Percentiles rank a stretch among this genome's conserved stretches.
These are phyloP conservation scores for Lateolabrax maculatus DNA, from an alignment of 2,797 vertebrate genomes.

Conservation along the genomic window DNA sequence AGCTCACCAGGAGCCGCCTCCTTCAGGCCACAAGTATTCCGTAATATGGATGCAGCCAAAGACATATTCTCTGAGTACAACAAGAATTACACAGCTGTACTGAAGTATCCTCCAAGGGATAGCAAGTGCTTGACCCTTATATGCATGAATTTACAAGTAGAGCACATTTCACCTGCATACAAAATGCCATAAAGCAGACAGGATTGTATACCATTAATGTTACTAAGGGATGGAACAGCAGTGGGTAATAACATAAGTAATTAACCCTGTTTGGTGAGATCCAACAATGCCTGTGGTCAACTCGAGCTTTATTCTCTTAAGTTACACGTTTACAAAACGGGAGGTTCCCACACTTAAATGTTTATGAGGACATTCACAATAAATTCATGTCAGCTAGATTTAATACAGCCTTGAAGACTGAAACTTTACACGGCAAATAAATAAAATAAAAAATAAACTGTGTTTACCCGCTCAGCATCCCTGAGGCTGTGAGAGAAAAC, in stretches of 20 bases:
- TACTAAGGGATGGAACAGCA: constrained; percentile 5
- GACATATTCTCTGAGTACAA: constrained; percentile 31
- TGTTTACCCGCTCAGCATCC: background rate
- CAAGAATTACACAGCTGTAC: constrained; percentile 28
- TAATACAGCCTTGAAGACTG: constrained; percentile 9
- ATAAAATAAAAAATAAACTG: too few relatives aligned
- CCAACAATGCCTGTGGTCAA: background rate
- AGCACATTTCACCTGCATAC: constrained; percentile 19
- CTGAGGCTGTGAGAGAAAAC: background rate
- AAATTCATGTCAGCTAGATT: constrained; percentile 16
- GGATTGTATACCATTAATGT: background rate
- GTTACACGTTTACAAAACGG: background rate
- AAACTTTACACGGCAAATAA: constrained; percentile 20
- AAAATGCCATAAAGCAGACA: constrained; percentile 23
- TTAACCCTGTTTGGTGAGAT: background rate
- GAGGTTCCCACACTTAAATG: background rate
- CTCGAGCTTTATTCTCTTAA: background rate
- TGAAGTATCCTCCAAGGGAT: constrained; percentile 28
- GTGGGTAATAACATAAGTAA: background rate
- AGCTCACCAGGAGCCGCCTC: constrained; percentile 22
- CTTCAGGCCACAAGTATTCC: constrained; percentile 30
- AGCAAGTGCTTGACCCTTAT: constrained; percentile 21
- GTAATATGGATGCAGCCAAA: constrained; percentile 13
- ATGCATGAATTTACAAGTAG: constrained; percentile 20
- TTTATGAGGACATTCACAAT: constrained; percentile 12